Evolutionary conservation across 2,797 vertebrate genomes (phyloP).

Genomic region (Lophotriccus pileatus): DNA sequence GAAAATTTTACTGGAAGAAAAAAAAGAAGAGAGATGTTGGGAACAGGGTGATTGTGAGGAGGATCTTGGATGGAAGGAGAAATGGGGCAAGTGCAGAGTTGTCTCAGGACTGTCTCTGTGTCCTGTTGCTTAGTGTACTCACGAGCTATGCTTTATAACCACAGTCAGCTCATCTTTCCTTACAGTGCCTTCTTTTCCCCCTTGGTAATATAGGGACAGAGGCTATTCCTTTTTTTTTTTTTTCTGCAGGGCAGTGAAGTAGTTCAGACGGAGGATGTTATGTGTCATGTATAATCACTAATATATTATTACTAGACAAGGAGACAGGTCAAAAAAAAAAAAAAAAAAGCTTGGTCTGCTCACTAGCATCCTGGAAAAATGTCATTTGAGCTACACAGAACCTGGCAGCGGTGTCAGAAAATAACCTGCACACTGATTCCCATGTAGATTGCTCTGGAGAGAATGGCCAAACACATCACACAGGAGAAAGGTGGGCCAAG

Average conservation of each 20-base stretch:
- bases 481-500: background rate
- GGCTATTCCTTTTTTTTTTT: background rate
- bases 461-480: background rate
- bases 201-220: background rate
- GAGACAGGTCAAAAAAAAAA: background rate
- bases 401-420: background rate
- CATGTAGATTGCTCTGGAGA: background rate
- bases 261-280: slow-evolving; percentile 11
- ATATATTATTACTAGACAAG: slow-evolving; percentile 12
- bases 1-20: background rate
- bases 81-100: background rate
- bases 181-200: background rate
- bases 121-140: background rate
- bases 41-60: background rate
- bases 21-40: background rate
- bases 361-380: background rate
- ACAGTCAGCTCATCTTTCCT: background rate
- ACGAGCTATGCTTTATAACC: background rate
- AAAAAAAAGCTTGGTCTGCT: background rate
- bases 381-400: background rate
- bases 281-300: slow-evolving; percentile 20
- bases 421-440: background rate
- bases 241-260: background rate
- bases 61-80: background rate
- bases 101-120: background rate